A percentile compares a stretch with the other conserved stretches of the same genome.
These are phyloP conservation scores for Nomada lathburiana DNA, from an alignment of 2,888 invertebrate genomes.

Conservation along the genomic window DNA sequence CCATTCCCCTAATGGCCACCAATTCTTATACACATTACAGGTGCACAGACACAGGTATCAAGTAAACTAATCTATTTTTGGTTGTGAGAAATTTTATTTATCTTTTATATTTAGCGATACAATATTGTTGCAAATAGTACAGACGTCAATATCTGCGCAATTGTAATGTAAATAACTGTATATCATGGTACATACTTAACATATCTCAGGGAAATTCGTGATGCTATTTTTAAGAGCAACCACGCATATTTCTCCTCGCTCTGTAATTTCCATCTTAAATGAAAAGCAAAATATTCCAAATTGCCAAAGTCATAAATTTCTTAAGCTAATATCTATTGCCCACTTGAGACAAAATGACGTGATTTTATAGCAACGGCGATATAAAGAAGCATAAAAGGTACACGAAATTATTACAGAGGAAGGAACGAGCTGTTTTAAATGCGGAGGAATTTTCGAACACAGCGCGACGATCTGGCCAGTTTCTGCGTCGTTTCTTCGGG, in stretches of 20 bases:
- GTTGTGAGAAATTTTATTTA: not conserved
- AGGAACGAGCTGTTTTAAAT: not conserved
- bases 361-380: not conserved
- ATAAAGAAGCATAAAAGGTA: no score
- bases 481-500: conserved; percentile 48
- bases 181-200: not conserved
- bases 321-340: not conserved
- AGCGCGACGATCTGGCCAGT: conserved; percentile 8
- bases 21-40: not conserved
- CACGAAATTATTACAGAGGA: not conserved
- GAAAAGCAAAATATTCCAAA: not conserved
- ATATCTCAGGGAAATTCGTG: not conserved
- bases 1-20: not conserved
- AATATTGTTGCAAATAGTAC: conserved; percentile 12
- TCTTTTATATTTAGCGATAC: not conserved
- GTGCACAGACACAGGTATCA: not conserved
- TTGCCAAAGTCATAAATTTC: not conserved
- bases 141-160: conserved; percentile 7
- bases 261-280: not conserved
- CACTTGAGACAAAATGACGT: not conserved
- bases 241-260: not conserved
- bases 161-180: conserved; percentile 4
- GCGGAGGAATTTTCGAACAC: not conserved
- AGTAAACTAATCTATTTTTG: conserved; percentile 9
- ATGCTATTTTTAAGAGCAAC: not conserved